Base-by-base conservation (phyloP, 2,888 invertebrate genomes). In the Ptilodon capucinus region DNA sequence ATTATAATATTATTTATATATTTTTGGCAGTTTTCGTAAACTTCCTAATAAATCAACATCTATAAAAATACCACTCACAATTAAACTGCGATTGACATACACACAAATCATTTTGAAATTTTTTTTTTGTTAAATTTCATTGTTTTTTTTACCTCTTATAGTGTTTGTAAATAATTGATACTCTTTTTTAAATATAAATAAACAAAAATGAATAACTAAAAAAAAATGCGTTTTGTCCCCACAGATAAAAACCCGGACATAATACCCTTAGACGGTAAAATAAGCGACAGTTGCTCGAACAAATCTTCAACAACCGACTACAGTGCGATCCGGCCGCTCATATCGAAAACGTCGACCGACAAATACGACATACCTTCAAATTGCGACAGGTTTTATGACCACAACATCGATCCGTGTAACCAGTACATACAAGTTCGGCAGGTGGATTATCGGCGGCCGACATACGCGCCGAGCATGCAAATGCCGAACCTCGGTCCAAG, bases 221-320 rank as follows among this genome's bases (percentile, higher is more conserved):
- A 23, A 23, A 23, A 23, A 23, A 5, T 18, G 23, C 8, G n/a
- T 35, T 41, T n/a, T 11, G 8, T 13, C 9, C 51, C 46, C 17
- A 3, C 84, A 89, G 91, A 91, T 51, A 91, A 91, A 76, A 91
- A 91, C 52, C 91, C 91, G 0, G 91, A 91, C 60, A 91, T 91
- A 49, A 91, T 91, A 57, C 90, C 91, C 0, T 57, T 91, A 36
- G 91, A 91, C 56, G 88, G 89, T 0, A 91, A 91, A 79, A 83
- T 88, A 63, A 88, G 84, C 42, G 91, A 91, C 65, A 89, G 76
- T 51, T 88, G 88, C 44, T 89, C 90, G 0, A 88, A 87, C 69
- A 89, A 88, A 61, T 89, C 89, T 0, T 88, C 86, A 0, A 84
- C 86, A 0, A 88, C 88, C 0, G 90, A 90, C 67, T 88, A 90